Evolutionary conservation across 1,140 invertebrate genomes (phyloP), one percentile per base, ranked within the genome.

Genomic region (Eciton burchellii): DNA sequence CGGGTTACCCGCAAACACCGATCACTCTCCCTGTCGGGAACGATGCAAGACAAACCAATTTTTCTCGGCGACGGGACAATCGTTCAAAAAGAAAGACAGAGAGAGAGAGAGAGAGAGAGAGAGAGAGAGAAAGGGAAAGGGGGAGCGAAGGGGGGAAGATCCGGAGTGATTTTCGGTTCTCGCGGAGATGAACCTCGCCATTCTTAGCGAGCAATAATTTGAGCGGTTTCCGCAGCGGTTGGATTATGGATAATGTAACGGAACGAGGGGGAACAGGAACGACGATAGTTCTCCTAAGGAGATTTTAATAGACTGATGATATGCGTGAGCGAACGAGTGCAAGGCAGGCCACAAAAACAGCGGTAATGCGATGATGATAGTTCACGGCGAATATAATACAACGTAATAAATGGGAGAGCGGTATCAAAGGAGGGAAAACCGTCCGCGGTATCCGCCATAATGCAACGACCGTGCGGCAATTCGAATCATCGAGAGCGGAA

Each of bases 261-360:
- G 19, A 35, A 62, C 24, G 3, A 74, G 62, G 8, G 21, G n/a
- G 21, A 41, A 62, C n/a, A 74, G 62, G 16, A 47, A 59, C 47
- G 60, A 49, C 11, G 3, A 45, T 24, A 35, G 5, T n/a, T n/a
- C 6, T 26, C 24, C 47, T 60, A 74, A 59, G n/a, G 54, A 62
- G 26, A 74, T 72, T 72, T 72, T 57, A 72, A 72, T 72, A 35
- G 52, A 43, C 62, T 49, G 60, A 74, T 59, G 14, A 24, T 45
- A 45, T 59, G 41, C 12, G 41, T 6, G 57, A 49, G 14, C 6
- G 12, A n/a, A 21, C 19, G n/a, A 49, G n/a, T 11, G 6, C 43
- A 45, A 57, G 45, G 14, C 54, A 45, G 9, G 11, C 41, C 21
- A 57, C 21, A 45, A 56, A 72, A 72, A 72, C 14, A 14, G 8